A percentile compares a stretch with the other conserved stretches of the same genome.
Conservation (phyloP, 2,888 invertebrate genomes). For the Lacanobia wlatinum region DNA sequence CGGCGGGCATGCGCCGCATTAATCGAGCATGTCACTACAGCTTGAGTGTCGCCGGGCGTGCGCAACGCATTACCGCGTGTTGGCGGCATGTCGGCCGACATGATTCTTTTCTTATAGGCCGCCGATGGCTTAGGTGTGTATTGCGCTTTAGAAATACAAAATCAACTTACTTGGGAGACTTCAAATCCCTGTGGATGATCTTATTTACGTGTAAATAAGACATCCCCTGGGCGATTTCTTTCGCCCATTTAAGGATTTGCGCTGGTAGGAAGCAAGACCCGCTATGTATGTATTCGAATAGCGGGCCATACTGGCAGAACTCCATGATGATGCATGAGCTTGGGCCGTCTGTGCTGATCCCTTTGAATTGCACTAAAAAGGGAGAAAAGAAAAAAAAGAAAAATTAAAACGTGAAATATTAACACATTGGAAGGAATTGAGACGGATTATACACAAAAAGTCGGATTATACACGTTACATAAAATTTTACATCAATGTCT, state of each 20-base stretch:
- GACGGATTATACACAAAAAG: not conserved
- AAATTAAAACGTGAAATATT: not conserved
- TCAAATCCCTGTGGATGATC: slow-evolving; percentile 99
- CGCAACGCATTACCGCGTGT: too few relatives aligned
- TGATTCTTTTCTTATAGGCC: too few relatives aligned
- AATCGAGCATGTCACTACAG: too few relatives aligned
- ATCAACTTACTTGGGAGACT: slow-evolving; percentile 98
- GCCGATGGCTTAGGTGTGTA: too few relatives aligned
- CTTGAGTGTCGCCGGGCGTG: too few relatives aligned
- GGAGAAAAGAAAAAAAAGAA: not conserved
- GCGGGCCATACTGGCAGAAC: slow-evolving; percentile 98
- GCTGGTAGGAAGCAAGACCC: slow-evolving; percentile 96
- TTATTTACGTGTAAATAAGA: slow-evolving; percentile 98
- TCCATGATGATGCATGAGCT: slow-evolving; percentile 99
- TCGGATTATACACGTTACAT: not conserved
- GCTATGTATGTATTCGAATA: slow-evolving; percentile 97
- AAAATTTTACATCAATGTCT: not conserved
- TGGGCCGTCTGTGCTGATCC: slow-evolving; percentile 97
- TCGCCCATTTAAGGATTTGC: slow-evolving; percentile 97
- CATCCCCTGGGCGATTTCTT: slow-evolving; percentile 99
- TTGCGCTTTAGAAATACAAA: not conserved
- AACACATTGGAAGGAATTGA: not conserved
- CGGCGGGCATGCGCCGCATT: too few relatives aligned
- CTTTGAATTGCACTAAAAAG: slow-evolving; percentile 92
- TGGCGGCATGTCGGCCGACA: too few relatives aligned